These are phyloP conservation scores for Strigamia maritima DNA, from an alignment of 2,888 invertebrate genomes.

Conservation along the genomic window DNA sequence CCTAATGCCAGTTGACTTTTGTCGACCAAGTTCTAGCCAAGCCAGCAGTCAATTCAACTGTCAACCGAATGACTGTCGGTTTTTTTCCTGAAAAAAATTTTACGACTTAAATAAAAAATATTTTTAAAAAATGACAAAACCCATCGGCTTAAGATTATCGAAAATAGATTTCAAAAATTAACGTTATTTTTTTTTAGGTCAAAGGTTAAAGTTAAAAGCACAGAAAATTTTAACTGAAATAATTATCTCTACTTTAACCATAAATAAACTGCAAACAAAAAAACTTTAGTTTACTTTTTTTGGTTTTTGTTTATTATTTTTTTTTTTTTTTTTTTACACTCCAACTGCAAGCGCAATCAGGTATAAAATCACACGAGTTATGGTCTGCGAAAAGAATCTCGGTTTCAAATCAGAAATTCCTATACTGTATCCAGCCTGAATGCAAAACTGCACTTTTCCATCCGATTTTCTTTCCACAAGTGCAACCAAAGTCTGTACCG, in stretches of 20 bases:
- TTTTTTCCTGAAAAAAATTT: neutral
- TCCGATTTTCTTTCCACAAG: neutral
- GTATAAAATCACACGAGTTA: conserved; percentile 18
- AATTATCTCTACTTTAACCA: neutral
- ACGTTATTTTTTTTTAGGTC: neutral
- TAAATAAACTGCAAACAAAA: neutral
- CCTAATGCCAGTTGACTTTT: too few relatives aligned
- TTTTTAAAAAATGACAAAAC: neutral
- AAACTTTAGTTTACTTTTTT: neutral
- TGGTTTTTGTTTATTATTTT: neutral
- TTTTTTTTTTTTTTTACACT: neutral
- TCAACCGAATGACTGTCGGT: neutral
- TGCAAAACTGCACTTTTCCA: conserved; percentile 34
- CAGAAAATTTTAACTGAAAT: too few relatives aligned
- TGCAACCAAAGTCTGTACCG: conserved; percentile 17
- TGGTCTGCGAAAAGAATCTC: conserved; percentile 31
- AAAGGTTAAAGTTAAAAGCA: neutral
- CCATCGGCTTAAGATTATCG: neutral
- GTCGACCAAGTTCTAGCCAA: too few relatives aligned
- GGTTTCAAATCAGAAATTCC: conserved; percentile 32
- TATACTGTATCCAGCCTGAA: conserved; percentile 11
- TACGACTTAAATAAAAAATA: neutral
- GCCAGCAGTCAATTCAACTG: too few relatives aligned
- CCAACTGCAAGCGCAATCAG: neutral
- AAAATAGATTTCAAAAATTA: neutral